These are phyloP conservation scores for Rousettus madagascariensis DNA, from an alignment of 2,797 vertebrate species.

Conservation along the genomic window DNA sequence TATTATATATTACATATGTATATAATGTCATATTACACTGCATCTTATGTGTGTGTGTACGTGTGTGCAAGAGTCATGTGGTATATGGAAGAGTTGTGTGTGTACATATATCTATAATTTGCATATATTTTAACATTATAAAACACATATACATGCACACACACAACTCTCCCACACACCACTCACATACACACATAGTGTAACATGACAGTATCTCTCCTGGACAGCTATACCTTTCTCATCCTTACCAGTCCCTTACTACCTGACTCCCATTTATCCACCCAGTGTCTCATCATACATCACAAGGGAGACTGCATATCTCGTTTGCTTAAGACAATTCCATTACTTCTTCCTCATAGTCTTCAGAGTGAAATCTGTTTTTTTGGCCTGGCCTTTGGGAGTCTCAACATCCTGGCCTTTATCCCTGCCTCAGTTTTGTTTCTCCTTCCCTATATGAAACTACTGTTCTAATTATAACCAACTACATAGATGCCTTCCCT, in stretches of 20 bases:
- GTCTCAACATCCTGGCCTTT: background rate
- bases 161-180: background rate
- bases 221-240: background rate
- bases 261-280: background rate
- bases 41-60: background rate
- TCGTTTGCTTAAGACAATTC: background rate
- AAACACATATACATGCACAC: background rate
- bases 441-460: background rate
- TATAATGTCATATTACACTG: background rate
- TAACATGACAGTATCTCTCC: background rate
- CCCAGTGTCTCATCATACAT: background rate
- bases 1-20: background rate
- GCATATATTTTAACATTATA: background rate
- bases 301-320: background rate
- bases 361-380: background rate
- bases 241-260: background rate
- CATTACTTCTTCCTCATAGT: background rate
- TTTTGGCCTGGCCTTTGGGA: background rate
- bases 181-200: background rate
- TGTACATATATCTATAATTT: background rate
- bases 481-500: background rate
- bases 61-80: background rate
- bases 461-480: slow-evolving; percentile 19
- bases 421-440: background rate
- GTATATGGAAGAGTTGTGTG: background rate